phyloP scores from a whole-genome alignment of 2,797 vertebrate genomes.

The Sylvia borin region DNA sequence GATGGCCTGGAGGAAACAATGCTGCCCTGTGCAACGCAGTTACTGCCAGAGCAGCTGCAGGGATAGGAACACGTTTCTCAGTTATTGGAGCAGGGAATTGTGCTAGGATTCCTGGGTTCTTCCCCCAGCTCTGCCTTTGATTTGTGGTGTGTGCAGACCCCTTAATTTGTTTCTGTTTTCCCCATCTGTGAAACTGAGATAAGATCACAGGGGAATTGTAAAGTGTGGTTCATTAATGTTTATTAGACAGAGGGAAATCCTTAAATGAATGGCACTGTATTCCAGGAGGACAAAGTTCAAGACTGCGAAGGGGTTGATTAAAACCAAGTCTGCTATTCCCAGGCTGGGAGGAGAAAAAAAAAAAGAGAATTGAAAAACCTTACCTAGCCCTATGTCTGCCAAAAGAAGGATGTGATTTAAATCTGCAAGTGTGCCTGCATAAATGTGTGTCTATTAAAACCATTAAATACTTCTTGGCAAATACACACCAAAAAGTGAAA shows the following conservation, averaged over 20 bases:
- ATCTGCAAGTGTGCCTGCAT: background rate
- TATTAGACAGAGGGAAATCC: conserved; percentile 57
- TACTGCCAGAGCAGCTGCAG: background rate
- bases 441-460: background rate
- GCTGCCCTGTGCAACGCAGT: background rate
- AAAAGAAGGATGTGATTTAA: background rate
- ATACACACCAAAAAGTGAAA: background rate
- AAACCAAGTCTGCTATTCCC: conserved; percentile 30
- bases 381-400: background rate
- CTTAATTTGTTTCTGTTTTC: conserved; percentile 42
- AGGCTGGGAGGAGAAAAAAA: background rate
- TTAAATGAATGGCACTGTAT: conserved; percentile 20
- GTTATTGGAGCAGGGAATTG: background rate
- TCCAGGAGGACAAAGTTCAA: conserved; percentile 49
- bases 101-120: background rate
- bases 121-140: conserved; percentile 38
- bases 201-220: conserved; percentile 33
- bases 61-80: background rate
- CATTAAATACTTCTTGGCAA: background rate
- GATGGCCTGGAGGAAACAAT: background rate
- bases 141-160: conserved; percentile 34
- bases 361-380: conserved; percentile 9
- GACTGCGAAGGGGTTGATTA: conserved; percentile 38
- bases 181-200: conserved; percentile 45
- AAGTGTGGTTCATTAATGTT: conserved; percentile 42